Evolutionary conservation across 2,888 invertebrate genomes (phyloP).

Genomic region (Andrena trimmerana): DNA sequence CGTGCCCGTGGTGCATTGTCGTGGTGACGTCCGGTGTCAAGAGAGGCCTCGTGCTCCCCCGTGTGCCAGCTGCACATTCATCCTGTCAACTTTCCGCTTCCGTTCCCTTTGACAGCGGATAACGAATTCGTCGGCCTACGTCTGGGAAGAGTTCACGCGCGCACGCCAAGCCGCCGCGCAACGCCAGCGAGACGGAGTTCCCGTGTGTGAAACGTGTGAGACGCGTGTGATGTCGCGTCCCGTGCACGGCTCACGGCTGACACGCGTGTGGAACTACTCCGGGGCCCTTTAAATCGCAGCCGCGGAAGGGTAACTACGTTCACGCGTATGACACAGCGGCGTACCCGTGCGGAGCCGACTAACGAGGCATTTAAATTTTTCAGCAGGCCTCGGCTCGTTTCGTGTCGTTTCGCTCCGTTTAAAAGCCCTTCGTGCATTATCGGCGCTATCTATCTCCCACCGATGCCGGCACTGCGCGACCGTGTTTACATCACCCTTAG

Average conservation of each 20-base stretch:
- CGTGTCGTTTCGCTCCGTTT: conserved; percentile 24
- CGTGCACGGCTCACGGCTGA: conserved; percentile 8
- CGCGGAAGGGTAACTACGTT: conserved; percentile 25
- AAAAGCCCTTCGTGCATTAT: conserved; percentile 28
- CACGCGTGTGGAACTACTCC: conserved; percentile 29
- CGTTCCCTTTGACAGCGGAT: conserved; percentile 30
- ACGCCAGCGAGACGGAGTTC: background rate
- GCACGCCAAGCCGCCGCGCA: background rate
- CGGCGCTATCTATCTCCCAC: conserved; percentile 1
- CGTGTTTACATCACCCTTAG: conserved; percentile 6
- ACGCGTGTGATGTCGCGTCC: conserved; percentile 24
- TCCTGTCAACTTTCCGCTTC: conserved; percentile 42
- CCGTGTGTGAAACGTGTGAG: background rate
- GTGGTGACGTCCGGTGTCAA: conserved; percentile 62
- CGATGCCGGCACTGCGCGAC: conserved; percentile 28
- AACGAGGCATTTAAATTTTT: conserved; percentile 54
- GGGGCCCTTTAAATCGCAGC: conserved; percentile 55
- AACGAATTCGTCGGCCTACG: conserved; percentile 6
- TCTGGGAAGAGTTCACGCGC: background rate
- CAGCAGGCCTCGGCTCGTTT: conserved; percentile 24
- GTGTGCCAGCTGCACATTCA: conserved; percentile 44
- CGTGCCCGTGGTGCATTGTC: conserved; percentile 37
- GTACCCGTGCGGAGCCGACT: conserved; percentile 2
- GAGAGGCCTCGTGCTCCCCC: conserved; percentile 35
- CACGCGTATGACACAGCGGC: conserved; percentile 34